A percentile compares a stretch with the other conserved stretches of the same genome.
Conservation (phyloP, 2,888 invertebrate species). For the Pardosa pseudoannulata region DNA sequence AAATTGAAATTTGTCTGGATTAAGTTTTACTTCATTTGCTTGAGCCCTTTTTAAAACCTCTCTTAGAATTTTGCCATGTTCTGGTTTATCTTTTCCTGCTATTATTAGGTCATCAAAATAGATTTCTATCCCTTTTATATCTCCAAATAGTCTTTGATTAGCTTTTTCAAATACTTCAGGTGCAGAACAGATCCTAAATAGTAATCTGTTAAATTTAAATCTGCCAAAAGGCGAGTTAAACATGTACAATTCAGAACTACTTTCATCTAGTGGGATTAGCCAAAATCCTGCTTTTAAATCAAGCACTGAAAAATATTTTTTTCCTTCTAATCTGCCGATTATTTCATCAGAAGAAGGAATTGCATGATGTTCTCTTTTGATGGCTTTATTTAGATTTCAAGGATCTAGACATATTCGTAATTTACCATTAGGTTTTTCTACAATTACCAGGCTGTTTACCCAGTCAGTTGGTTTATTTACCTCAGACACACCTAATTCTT, state of each 20-base stretch:
- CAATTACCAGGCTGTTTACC: conserved; percentile 11
- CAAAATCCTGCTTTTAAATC: conserved; percentile 45
- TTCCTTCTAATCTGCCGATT: conserved; percentile 10
- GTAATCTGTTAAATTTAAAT: conserved; percentile 24
- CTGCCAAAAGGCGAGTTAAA: conserved; percentile 51
- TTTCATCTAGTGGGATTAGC: conserved; percentile 32
- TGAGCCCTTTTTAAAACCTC: conserved; percentile 8
- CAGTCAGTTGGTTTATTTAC: conserved; percentile 30
- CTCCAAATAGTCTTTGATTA: conserved; percentile 12
- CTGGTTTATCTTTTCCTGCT: neutral
- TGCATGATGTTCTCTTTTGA: conserved; percentile 12
- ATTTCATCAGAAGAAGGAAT: conserved; percentile 20
- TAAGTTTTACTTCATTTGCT: neutral
- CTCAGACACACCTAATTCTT: too few species aligned
- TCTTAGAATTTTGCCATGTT: neutral
- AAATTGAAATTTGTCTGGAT: conserved; percentile 24
- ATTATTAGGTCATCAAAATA: conserved; percentile 14
- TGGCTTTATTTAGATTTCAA: conserved; percentile 14
- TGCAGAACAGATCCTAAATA: neutral
- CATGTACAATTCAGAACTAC: neutral
- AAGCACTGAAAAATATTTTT: conserved; percentile 5
- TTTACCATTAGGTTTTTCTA: neutral
- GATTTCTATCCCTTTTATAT: neutral
- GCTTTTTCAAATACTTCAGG: neutral
- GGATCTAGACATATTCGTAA: too few species aligned